phyloP scores from a whole-genome alignment of 1,140 invertebrate genomes.

The Apis dorsata region DNA sequence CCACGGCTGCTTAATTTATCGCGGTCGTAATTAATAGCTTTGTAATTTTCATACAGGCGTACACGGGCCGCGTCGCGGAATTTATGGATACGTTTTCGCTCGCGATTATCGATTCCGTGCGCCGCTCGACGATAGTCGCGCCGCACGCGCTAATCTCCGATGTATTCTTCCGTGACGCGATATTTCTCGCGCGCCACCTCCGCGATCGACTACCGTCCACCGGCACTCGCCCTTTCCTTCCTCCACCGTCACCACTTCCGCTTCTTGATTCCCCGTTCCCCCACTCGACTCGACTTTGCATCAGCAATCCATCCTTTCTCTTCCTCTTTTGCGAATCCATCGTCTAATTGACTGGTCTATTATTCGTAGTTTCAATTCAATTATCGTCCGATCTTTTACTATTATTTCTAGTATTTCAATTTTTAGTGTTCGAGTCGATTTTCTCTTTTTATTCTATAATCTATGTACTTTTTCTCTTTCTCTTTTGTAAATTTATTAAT shows the following conservation, averaged over 20 bases:
- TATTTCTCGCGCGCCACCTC: constrained; percentile 19
- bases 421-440: no score
- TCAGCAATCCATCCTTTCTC: not conserved
- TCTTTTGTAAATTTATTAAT: no score
- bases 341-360: no score
- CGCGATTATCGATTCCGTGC: constrained; percentile 70
- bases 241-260: not conserved
- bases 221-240: not conserved
- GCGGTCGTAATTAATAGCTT: constrained; percentile 80
- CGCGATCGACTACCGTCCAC: not conserved
- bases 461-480: no score
- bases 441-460: no score
- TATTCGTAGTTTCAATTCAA: no score
- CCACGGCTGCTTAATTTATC: constrained; percentile 80
- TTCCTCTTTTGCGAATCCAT: no score
- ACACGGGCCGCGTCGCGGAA: constrained; percentile 67
- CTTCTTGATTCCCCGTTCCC: no score
- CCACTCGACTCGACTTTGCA: no score
- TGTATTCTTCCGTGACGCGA: constrained; percentile 32
- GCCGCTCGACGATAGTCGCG: constrained; percentile 54
- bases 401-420: no score
- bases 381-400: no score
- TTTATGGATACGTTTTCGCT: constrained; percentile 73
- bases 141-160: constrained; percentile 39
- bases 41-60: constrained; percentile 79